Evolutionary conservation across 2,113 vertebrate species (phyloP), one percentile per base, ranked within the genome.

Genomic region (Mesocricetus auratus): DNA sequence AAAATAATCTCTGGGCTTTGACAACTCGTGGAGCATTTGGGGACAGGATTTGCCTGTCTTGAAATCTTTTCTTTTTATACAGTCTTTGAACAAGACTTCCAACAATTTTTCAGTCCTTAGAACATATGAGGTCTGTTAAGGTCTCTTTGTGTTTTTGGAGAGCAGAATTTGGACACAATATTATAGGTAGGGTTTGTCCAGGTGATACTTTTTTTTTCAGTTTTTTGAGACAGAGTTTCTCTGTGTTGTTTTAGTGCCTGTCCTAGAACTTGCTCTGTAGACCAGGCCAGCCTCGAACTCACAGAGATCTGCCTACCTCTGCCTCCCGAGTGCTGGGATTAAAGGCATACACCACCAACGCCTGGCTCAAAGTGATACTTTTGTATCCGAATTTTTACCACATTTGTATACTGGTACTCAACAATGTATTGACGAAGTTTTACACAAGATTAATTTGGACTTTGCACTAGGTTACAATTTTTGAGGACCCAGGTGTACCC

Each of bases 381-480:
- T 85, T 96, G 69, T 4, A 60, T 68, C 47, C 39, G 36, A 9
- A 89, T 22, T 93, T 90, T 83, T 42, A 47, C 24, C 69, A 86
- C 33, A 12, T 19, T 93, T 89, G 53, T 42, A 13, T 62, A 33
- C 42, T 75, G 22, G 39, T 9, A 94, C 77, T 42, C 81, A 89
- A 22, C 4, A 2, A 88, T 22, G 1, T 86, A 86, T 78, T 94
- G 90, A 93, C 17, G 60, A 94, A 69, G 64, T 91, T 96, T 96
- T 75, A 96, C 17, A 86, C 15, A 92, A 85, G 47, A 95, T 94
- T 92, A 90, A 69, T 62, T 92, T 96, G 56, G 50, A 62, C 31
- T 92, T 31, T 92, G 31, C 26, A 88, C 42, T 92, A 90, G 91
- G 78, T 97, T 95, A 64, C 17, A 66, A 71, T 90, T 85, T 90